Evolutionary conservation across 2,888 invertebrate genomes (phyloP).

Genomic region (Raillietiella orientalis): DNA sequence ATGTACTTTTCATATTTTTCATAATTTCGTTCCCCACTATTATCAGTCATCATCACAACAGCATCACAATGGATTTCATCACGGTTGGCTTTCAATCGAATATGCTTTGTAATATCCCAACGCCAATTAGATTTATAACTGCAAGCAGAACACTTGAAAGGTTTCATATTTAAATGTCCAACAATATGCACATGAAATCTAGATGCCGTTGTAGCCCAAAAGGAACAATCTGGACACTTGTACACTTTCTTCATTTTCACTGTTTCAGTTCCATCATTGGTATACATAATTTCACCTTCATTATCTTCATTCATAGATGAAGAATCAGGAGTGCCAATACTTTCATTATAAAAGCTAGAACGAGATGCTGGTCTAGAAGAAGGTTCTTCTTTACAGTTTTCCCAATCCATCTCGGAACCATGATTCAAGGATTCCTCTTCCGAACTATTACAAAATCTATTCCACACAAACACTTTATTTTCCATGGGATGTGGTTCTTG

Average conservation of each 20-base stretch:
- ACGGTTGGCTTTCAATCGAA: conserved; percentile 52
- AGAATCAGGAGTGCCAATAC: too few relatives aligned
- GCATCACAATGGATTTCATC: conserved; percentile 31
- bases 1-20: conserved; percentile 65
- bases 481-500: conserved; percentile 38
- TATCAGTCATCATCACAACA: conserved; percentile 61
- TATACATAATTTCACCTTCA: background rate
- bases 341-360: too few relatives aligned
- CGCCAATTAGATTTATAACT: conserved; percentile 83
- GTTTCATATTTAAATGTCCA: conserved; percentile 60
- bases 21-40: conserved; percentile 61
- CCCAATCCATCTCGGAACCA: too few relatives aligned
- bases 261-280: background rate
- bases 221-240: conserved; percentile 67
- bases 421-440: conserved; percentile 3
- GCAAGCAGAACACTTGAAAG: conserved; percentile 79
- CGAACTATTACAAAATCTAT: conserved; percentile 20
- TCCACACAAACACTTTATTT: conserved; percentile 41
- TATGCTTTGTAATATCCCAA: conserved; percentile 88
- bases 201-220: conserved; percentile 72
- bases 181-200: conserved; percentile 78
- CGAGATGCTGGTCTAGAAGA: too few relatives aligned
- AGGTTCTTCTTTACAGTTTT: too few relatives aligned
- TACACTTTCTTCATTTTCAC: conserved; percentile 29
- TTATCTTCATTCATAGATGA: too few relatives aligned